Percentiles rank a stretch among this genome's conserved stretches.
These are phyloP conservation scores for Sminthurinus aureus DNA, from an alignment of 2,888 invertebrate species.

Conservation along the genomic window DNA sequence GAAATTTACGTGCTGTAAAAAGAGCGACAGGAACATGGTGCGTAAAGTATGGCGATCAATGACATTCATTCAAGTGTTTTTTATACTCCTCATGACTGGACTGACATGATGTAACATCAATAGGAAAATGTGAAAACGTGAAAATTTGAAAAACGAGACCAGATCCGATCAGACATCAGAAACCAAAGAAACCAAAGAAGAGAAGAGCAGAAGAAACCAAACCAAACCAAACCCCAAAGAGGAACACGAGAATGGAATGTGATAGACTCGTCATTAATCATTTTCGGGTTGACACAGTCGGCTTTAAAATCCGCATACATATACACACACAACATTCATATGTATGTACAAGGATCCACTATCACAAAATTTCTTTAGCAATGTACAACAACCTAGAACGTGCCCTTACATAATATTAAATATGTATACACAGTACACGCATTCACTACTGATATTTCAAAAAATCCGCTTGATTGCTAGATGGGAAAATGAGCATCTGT, in stretches of 20 bases:
- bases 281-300: slow-evolving; percentile 47
- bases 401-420: too few species aligned
- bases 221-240: background rate
- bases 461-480: slow-evolving; percentile 4
- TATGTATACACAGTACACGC: background rate
- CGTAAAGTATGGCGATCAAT: slow-evolving; percentile 8
- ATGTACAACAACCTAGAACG: too few species aligned
- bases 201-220: slow-evolving; percentile 33
- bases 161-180: background rate
- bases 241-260: slow-evolving; percentile 18
- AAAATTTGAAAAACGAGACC: background rate
- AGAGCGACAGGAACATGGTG: background rate
- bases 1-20: background rate
- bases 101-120: slow-evolving; percentile 27
- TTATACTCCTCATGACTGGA: background rate
- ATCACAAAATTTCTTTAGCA: too few species aligned
- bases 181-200: background rate
- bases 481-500: slow-evolving; percentile 47
- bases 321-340: background rate
- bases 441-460: background rate
- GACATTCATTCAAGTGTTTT: background rate
- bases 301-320: slow-evolving; percentile 46
- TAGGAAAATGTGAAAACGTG: slow-evolving; percentile 25
- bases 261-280: slow-evolving; percentile 51
- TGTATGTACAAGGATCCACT: background rate